phyloP scores from a whole-genome alignment of 37 sponge, comb jelly and placozoan genomes.

The Amphimedon queenslandica region DNA sequence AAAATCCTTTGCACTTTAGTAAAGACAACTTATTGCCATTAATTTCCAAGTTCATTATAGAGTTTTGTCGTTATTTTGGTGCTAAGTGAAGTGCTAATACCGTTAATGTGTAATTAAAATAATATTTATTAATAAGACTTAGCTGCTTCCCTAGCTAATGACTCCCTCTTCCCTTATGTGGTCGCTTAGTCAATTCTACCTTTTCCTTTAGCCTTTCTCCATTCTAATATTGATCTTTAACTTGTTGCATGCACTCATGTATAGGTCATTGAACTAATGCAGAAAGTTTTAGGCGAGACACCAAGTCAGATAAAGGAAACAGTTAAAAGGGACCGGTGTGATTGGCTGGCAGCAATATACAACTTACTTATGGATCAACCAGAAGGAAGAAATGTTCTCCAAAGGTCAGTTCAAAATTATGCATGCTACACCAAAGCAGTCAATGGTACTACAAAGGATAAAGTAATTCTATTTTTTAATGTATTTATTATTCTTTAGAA shows the following conservation, averaged over 20 bases:
- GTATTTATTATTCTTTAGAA: neutral
- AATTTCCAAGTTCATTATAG: no score
- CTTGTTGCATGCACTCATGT: neutral
- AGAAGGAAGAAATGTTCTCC: constrained; percentile 67
- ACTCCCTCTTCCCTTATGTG: neutral
- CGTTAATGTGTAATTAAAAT: neutral
- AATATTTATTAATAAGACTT: neutral
- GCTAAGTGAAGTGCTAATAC: neutral
- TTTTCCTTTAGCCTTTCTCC: neutral
- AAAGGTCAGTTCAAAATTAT: constrained; percentile 19
- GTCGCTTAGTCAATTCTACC: constrained; percentile 3
- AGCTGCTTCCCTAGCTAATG: neutral
- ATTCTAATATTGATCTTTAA: neutral
- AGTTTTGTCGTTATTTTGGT: no score
- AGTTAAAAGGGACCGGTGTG: constrained; percentile 85
- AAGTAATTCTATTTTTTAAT: neutral
- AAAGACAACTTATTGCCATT: no score
- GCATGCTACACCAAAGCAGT: neutral
- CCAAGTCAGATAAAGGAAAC: constrained; percentile 70
- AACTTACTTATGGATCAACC: constrained; percentile 92
- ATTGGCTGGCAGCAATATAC: constrained; percentile 96
- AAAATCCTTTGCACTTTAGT: neutral
- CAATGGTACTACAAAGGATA: neutral
- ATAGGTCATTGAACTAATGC: constrained; percentile 88
- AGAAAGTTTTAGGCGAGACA: constrained; percentile 61